Evolutionary conservation across 2,113 vertebrate species (phyloP), one percentile per base, ranked within the genome.

Genomic region (Lynx canadensis): DNA sequence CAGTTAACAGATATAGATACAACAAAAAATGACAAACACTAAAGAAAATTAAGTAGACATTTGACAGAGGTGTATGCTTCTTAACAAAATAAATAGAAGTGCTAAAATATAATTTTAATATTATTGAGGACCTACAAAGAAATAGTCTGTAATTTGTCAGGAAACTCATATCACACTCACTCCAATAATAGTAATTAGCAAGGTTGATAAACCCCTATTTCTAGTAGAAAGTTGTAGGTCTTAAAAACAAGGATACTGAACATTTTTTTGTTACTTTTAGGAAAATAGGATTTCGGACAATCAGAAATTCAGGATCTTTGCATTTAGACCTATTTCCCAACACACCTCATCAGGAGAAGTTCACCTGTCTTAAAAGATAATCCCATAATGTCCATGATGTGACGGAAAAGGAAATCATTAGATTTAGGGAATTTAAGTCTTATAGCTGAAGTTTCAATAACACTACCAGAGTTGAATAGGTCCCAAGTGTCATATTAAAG

Each of bases 371-470:
- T 96, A 29, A 95, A 96, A 95, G 48, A 92, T 25, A 88, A 92
- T 45, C 12, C 48, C 71, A 85, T 78, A 96, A 93, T 86, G 31
- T 36, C 52, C 86, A 69, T 78, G 48, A 52, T 74, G 6, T 93
- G 90, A 96, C 38, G 14, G 74, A 68, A 97, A 96, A 97, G 79
- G 45, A 91, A 78, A 73, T 48, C 66, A 91, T 94, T 96, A 60
- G 71, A 91, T 93, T 95, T 97, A 45, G 19, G 36, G 52, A 96
- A 94, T 89, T 91, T 91, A 80, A 96, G 38, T 94, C 87, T 88
- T 96, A 96, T 82, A 52, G 73, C n/a, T 89, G 33, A 95, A 89
- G 78, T 89, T 96, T 93, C 95, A 95, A 81, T 97, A 95, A 79
- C 23, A 86, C 50, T 45, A 79, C 33, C 69, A 71, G 57, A 96